phyloP scores from a whole-genome alignment of 1,140 invertebrate genomes.

The Helicoverpa zea region DNA sequence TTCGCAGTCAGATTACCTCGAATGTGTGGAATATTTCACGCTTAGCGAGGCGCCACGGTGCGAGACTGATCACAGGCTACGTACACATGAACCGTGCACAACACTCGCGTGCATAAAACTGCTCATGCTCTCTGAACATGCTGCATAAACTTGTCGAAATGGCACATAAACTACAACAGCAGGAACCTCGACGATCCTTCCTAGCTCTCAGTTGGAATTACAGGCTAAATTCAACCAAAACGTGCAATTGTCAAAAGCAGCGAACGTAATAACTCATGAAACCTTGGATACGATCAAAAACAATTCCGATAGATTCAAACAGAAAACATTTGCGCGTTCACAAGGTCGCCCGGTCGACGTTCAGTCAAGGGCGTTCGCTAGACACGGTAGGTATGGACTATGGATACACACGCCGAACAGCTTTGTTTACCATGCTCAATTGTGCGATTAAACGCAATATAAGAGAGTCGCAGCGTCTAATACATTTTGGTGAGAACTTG shows the following conservation, averaged over 20 bases:
- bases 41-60: slow-evolving; percentile 44
- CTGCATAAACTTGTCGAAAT: not conserved
- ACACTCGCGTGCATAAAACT: not conserved
- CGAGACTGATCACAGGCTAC: slow-evolving; percentile 40
- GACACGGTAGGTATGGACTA: slow-evolving; percentile 70
- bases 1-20: slow-evolving; percentile 41
- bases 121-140: slow-evolving; percentile 1
- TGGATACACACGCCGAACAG: slow-evolving; percentile 55
- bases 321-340: slow-evolving; percentile 77
- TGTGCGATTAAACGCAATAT: slow-evolving; percentile 38
- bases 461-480: slow-evolving; percentile 44
- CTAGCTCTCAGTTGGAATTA: not conserved
- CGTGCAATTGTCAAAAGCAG: slow-evolving; percentile 28
- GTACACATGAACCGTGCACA: slow-evolving; percentile 3
- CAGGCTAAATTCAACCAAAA: not conserved
- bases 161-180: not conserved
- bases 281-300: slow-evolving; percentile 59
- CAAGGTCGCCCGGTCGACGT: slow-evolving; percentile 82
- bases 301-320: slow-evolving; percentile 77
- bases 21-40: slow-evolving; percentile 50
- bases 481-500: slow-evolving; percentile 27
- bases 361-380: slow-evolving; percentile 84
- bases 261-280: slow-evolving; percentile 34
- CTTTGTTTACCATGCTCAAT: slow-evolving; percentile 64
- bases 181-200: not conserved